Evolutionary conservation across 2,113 vertebrate species (phyloP), one percentile per base, ranked within the genome.

Genomic region (Chaenogobius annularis): DNA sequence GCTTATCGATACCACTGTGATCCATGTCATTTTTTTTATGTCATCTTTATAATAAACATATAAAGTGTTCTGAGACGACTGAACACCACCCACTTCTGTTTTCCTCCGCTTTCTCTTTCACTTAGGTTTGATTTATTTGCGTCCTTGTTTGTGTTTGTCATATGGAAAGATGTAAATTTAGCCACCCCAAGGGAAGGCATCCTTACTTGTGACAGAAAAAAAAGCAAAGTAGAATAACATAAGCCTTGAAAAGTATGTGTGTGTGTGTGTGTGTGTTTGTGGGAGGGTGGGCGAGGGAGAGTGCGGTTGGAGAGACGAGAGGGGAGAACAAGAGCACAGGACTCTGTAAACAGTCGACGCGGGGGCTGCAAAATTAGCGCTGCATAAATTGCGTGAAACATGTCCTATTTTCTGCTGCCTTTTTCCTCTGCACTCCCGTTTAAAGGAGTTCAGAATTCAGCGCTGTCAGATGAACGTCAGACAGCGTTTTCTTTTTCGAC

Each of bases 311-410:
- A 86, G 80, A 79, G 74, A 83, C 22, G 23, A 69, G 20, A 8
- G 55, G 35, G 66, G 68, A 73, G 78, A 81, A 84, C 73, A 89
- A 88, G 85, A 84, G 83, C 70, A 66, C 83, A 89, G 87, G 85
- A 91, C 88, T 89, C 83, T 88, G 90, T 90, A 89, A 91, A 90
- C 87, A 91, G 86, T 90, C 81, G 69, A 82, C 65, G 81, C 81
- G 84, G 84, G 81, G 88, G 90, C 85, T 89, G 87, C 86, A 91
- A 91, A 92, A 93, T 93, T 90, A 93, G 87, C 86, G 83, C 84
- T 91, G 90, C 90, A 92, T 92, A 91, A 90, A 91, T 89, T 88
- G 86, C 84, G 84, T 43, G 80, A 88, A 91, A 90, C 86, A 83
- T 91, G 90, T 91, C 90, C 91, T 88, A 88, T 90, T 90, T 91